Evolutionary conservation across 2,888 invertebrate species (phyloP).

Genomic region (Amaurobius ferox): DNA sequence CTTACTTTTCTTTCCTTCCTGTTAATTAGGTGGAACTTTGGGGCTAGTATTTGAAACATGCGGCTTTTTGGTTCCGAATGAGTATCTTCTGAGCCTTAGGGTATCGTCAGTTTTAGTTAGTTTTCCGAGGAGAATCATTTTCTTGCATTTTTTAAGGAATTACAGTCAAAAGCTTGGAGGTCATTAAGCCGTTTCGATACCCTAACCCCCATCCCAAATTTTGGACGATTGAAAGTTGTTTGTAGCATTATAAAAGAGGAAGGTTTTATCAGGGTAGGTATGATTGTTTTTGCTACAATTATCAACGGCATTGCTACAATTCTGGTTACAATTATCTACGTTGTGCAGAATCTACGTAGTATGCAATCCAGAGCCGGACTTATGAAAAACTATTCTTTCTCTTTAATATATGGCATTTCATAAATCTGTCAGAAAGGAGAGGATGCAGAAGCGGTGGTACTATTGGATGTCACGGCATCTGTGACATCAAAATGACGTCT

Average conservation of each 20-base stretch:
- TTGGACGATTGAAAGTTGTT: background rate
- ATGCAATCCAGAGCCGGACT: background rate
- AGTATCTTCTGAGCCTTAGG: background rate
- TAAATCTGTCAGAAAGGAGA: conserved; percentile 60
- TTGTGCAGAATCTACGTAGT: too few species aligned
- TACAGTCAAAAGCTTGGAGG: background rate
- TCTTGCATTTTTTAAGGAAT: background rate
- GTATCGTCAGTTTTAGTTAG: background rate
- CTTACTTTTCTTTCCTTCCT: background rate
- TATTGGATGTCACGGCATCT: conserved; percentile 67
- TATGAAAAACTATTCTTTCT: conserved; percentile 3
- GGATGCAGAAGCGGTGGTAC: conserved; percentile 60
- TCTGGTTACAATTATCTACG: too few species aligned
- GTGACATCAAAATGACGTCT: conserved; percentile 59
- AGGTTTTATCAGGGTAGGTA: background rate
- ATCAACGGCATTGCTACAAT: too few species aligned
- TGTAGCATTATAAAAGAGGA: background rate
- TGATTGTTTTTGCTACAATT: too few species aligned
- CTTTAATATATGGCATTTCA: conserved; percentile 69
- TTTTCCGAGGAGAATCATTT: background rate
- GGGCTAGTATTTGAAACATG: background rate
- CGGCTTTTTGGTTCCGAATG: background rate
- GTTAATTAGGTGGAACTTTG: conserved; percentile 5
- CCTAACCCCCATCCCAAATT: background rate
- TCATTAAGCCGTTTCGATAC: background rate